These are phyloP conservation scores for Callorhinus ursinus DNA, from an alignment of 2,113 vertebrate genomes.

Conservation along the genomic window DNA sequence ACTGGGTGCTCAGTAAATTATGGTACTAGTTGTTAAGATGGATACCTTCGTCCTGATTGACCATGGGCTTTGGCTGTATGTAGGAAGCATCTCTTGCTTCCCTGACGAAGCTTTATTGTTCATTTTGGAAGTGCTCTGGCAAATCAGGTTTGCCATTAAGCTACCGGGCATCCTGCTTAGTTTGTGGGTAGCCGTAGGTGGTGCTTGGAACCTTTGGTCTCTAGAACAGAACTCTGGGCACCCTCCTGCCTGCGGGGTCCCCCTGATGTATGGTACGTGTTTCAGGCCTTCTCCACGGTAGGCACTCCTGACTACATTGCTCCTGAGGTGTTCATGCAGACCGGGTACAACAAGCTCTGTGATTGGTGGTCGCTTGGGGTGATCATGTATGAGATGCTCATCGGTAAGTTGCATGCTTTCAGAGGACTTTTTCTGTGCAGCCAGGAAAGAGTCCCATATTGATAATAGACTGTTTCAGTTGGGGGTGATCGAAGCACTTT, in stretches of 20 bases:
- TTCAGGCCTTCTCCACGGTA: conserved; percentile 97
- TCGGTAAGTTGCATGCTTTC: conserved; percentile 88
- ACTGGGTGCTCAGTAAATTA: neutral
- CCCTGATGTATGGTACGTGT: conserved; percentile 65
- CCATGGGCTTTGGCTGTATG: neutral
- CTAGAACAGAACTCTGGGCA: neutral
- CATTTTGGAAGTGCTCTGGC: neutral
- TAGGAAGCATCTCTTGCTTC: neutral
- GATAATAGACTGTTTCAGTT: neutral
- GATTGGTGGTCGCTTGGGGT: conserved; percentile 99
- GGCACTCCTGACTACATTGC: conserved; percentile 99
- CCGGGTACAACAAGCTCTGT: conserved; percentile 98
- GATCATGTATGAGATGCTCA: conserved; percentile 99
- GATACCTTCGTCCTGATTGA: neutral
- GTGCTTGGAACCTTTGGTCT: neutral
- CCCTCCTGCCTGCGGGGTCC: neutral
- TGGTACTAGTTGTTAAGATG: neutral
- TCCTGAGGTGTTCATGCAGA: conserved; percentile 98
- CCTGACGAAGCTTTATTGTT: neutral
- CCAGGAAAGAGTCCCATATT: neutral
- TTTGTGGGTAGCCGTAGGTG: neutral
- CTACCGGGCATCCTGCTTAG: neutral
- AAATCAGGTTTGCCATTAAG: neutral
- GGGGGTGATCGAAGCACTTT: neutral
- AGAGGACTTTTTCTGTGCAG: neutral